These are phyloP conservation scores for Prosopocoilus inquinatus DNA, from an alignment of 2,888 invertebrate genomes.

Conservation along the genomic window DNA sequence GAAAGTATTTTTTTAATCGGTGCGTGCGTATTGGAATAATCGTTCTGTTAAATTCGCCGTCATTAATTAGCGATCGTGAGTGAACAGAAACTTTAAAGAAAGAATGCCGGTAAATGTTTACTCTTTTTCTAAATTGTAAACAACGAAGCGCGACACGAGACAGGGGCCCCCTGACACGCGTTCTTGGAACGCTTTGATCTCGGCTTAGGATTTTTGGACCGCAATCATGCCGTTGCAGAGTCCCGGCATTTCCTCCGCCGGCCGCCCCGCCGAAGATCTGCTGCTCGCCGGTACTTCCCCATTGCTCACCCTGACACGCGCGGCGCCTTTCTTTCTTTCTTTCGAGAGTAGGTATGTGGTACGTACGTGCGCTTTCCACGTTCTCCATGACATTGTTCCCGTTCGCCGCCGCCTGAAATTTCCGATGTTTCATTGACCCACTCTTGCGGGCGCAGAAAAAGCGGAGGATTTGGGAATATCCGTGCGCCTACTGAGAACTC, in stretches of 20 bases:
- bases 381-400: conserved; percentile 10
- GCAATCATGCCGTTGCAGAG: conserved; percentile 14
- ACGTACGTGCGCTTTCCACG: not conserved
- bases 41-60: too few relatives aligned
- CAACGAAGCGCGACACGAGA: not conserved
- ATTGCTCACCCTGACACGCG: conserved; percentile 19
- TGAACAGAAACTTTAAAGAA: too few relatives aligned
- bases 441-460: too few relatives aligned
- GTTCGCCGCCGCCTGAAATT: conserved; percentile 5
- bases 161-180: not conserved
- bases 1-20: too few relatives aligned
- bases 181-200: conserved; percentile 19
- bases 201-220: conserved; percentile 19
- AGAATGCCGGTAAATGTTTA: too few relatives aligned
- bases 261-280: not conserved
- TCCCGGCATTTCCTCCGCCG: conserved; percentile 19
- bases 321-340: not conserved
- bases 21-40: too few relatives aligned
- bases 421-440: not conserved
- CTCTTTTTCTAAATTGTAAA: not conserved
- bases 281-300: conserved; percentile 13
- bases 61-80: too few relatives aligned
- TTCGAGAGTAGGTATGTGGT: too few relatives aligned
- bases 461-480: too few relatives aligned
- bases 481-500: too few relatives aligned